Conservation (phyloP, 2,113 vertebrate species). For the Empidonax traillii region DNA sequence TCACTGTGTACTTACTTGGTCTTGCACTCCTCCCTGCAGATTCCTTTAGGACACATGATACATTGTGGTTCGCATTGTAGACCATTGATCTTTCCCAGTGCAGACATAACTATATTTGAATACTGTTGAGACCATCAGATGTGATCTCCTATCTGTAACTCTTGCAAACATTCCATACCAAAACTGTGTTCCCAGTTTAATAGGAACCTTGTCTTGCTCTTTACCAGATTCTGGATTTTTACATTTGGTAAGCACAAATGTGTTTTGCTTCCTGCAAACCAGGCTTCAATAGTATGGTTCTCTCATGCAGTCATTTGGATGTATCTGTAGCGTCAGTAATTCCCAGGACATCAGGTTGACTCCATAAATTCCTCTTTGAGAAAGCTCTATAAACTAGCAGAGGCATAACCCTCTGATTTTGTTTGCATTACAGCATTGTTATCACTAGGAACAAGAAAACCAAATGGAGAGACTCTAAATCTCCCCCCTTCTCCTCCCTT, state of each 20-base stretch:
- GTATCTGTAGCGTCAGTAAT: neutral
- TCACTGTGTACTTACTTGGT: neutral
- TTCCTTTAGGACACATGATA: neutral
- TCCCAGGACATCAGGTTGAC: neutral
- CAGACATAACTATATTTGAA: slow-evolving; percentile 4
- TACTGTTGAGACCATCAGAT: neutral
- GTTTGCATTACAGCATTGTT: slow-evolving; percentile 63
- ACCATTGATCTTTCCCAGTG: neutral
- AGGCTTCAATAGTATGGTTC: neutral
- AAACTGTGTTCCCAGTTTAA: neutral
- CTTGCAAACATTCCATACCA: neutral
- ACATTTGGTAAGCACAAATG: neutral
- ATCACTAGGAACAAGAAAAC: slow-evolving; percentile 68
- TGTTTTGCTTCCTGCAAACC: neutral
- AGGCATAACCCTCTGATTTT: neutral
- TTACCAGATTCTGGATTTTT: neutral
- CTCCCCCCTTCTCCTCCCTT: slow-evolving; percentile 55
- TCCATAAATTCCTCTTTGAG: neutral
- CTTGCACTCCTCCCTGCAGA: neutral
- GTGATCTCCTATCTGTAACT: neutral
- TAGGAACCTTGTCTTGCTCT: neutral
- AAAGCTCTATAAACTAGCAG: neutral
- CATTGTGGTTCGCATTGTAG: neutral
- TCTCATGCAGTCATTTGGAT: neutral
- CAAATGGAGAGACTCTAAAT: slow-evolving; percentile 65